Evolutionary conservation across 1,140 invertebrate genomes (phyloP).

Genomic region (Centruroides sculpturatus): DNA sequence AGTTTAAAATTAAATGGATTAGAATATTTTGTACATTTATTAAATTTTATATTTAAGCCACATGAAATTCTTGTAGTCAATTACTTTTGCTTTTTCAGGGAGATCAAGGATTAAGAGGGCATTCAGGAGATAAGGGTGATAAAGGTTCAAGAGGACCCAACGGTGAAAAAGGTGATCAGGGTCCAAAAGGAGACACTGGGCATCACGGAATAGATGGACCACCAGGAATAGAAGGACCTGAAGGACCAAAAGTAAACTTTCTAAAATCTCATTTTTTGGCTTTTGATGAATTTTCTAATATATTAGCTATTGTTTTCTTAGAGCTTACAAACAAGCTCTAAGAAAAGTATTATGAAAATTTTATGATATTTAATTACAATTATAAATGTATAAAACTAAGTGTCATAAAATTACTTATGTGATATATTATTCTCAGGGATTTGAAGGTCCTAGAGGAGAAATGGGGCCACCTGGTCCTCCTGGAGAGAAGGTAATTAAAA

Average conservation of each 20-base stretch:
- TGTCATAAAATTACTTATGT: not conserved
- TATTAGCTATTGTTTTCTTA: too few species aligned
- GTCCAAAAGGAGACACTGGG: conserved; percentile 46
- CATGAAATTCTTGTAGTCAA: not conserved
- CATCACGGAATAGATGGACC: conserved; percentile 49
- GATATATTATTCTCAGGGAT: conserved; percentile 33
- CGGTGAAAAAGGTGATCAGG: conserved; percentile 61
- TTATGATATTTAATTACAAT: too few species aligned
- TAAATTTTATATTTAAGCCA: not conserved
- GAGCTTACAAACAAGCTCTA: too few species aligned
- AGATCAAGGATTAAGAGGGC: conserved; percentile 46
- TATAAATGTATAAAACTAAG: too few species aligned
- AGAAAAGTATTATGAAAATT: too few species aligned
- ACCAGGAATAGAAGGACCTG: conserved; percentile 60
- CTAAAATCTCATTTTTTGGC: too few species aligned
- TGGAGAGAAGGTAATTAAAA: conserved; percentile 35
- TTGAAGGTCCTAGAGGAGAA: conserved; percentile 60
- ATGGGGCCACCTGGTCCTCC: conserved; percentile 46
- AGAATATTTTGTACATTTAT: not conserved
- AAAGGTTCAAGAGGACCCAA: conserved; percentile 52
- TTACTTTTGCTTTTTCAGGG: conserved; percentile 19
- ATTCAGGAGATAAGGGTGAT: conserved; percentile 53
- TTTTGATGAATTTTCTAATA: too few species aligned
- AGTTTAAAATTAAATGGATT: too few species aligned
- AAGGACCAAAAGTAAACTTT: conserved; percentile 52